A percentile compares a stretch with the other conserved stretches of the same genome.
Conservation (phyloP, 2,888 invertebrate species). For the Pheosia gnoma region DNA sequence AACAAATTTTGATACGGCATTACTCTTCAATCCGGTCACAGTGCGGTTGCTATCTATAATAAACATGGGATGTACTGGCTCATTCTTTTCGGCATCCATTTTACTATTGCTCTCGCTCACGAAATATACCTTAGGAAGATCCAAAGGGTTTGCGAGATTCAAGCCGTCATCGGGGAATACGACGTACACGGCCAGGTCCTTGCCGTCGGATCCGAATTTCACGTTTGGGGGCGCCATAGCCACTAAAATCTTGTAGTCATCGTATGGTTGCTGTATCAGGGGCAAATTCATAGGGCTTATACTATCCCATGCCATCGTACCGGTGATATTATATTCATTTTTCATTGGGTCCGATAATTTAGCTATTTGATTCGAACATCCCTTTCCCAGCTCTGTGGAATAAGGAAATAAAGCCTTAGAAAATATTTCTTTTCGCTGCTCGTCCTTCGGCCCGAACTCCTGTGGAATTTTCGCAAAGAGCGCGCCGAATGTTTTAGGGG, state of each 20-base stretch:
- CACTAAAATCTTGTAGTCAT: conserved; percentile 67
- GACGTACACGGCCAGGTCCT: conserved; percentile 60
- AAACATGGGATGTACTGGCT: conserved; percentile 54
- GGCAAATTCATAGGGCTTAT: conserved; percentile 58
- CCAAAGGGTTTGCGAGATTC: conserved; percentile 31
- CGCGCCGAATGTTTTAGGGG: conserved; percentile 43
- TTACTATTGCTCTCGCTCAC: conserved; percentile 46
- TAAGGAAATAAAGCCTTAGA: conserved; percentile 42
- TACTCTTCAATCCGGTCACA: conserved; percentile 69
- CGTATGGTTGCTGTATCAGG: conserved; percentile 52
- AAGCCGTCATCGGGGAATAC: conserved; percentile 59
- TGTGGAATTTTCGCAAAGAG: conserved; percentile 59
- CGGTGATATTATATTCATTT: conserved; percentile 18
- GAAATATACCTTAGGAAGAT: conserved; percentile 67
- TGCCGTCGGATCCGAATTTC: conserved; percentile 44
- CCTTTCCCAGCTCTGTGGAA: conserved; percentile 36
- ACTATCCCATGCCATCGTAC: conserved; percentile 12
- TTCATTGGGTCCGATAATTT: conserved; percentile 48
- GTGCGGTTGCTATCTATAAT: conserved; percentile 69
- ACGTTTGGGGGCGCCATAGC: conserved; percentile 66
- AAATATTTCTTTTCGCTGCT: conserved; percentile 33
- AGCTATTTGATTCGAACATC: conserved; percentile 59
- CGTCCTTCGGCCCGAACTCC: conserved; percentile 32
- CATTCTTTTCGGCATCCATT: conserved; percentile 33
- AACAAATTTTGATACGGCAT: conserved; percentile 60